These are phyloP conservation scores for Scytalopus superciliaris DNA, from an alignment of 2,113 vertebrate genomes.

Conservation along the genomic window DNA sequence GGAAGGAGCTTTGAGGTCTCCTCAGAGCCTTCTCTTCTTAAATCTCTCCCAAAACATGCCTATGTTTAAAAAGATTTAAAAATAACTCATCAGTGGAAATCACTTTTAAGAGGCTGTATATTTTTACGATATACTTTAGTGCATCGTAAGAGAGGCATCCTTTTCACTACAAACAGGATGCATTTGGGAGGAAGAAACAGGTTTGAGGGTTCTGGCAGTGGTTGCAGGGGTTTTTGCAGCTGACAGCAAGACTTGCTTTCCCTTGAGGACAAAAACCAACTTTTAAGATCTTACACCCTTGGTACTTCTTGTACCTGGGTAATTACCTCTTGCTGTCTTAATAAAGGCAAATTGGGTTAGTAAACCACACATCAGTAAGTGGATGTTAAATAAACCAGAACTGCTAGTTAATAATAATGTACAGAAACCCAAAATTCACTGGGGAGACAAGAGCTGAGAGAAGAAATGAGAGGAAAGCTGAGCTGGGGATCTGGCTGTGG, in stretches of 20 bases:
- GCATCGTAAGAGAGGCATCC: not conserved
- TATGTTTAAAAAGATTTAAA: not conserved
- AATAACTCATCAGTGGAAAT: slow-evolving; percentile 22
- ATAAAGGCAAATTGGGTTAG: not conserved
- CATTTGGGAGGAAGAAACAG: not conserved
- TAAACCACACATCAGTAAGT: not conserved
- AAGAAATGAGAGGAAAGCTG: not conserved
- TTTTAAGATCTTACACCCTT: not conserved
- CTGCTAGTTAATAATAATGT: not conserved
- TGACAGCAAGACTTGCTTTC: not conserved
- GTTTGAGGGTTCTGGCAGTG: not conserved
- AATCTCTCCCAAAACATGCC: not conserved
- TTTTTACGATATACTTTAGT: not conserved
- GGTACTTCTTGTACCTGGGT: fast-evolving
- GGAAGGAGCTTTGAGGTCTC: not conserved
- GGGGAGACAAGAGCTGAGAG: not conserved
- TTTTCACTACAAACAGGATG: not conserved
- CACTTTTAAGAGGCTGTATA: slow-evolving; percentile 6
- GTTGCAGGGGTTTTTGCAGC: not conserved
- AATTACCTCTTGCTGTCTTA: not conserved
- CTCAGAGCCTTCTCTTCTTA: not conserved
- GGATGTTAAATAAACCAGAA: not conserved
- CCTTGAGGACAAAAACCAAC: not conserved
- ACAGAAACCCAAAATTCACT: not conserved
- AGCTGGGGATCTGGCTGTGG: not conserved